phyloP scores from a whole-genome alignment of 2,888 invertebrate species.

The Meiosimyza decipiens region DNA sequence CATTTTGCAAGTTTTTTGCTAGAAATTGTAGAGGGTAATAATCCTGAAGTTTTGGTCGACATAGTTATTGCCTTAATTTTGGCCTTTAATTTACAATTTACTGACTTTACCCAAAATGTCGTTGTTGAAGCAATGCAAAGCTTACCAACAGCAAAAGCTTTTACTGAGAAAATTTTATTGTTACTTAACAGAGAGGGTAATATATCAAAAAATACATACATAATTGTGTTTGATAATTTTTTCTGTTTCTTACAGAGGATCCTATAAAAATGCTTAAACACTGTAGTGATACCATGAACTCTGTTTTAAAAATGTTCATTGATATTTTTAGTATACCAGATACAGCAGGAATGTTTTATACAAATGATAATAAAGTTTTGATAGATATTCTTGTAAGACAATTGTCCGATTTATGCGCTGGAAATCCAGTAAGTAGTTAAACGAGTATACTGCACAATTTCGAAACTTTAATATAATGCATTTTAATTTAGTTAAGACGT shows the following conservation, averaged over 20 bases:
- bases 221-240: not conserved
- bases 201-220: not conserved
- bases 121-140: constrained; percentile 78
- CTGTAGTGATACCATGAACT: constrained; percentile 79
- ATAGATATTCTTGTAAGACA: constrained; percentile 93
- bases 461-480: not conserved
- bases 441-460: constrained; percentile 32
- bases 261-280: constrained; percentile 88
- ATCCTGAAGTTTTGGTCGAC: constrained; percentile 87
- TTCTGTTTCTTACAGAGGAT: constrained; percentile 74
- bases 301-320: constrained; percentile 87
- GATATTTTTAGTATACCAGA: constrained; percentile 84
- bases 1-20: constrained; percentile 85
- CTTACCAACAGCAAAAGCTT: constrained; percentile 80
- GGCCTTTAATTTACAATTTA: constrained; percentile 91
- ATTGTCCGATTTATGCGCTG: constrained; percentile 88
- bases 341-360: constrained; percentile 90
- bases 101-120: constrained; percentile 74
- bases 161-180: constrained; percentile 89
- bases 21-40: constrained; percentile 85
- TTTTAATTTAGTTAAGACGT: constrained; percentile 73
- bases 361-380: constrained; percentile 93
- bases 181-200: constrained; percentile 91
- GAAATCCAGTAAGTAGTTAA: constrained; percentile 75
- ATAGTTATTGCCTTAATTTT: constrained; percentile 84